Conservation (phyloP, 2,113 vertebrate species). For the Chrysemys picta region DNA sequence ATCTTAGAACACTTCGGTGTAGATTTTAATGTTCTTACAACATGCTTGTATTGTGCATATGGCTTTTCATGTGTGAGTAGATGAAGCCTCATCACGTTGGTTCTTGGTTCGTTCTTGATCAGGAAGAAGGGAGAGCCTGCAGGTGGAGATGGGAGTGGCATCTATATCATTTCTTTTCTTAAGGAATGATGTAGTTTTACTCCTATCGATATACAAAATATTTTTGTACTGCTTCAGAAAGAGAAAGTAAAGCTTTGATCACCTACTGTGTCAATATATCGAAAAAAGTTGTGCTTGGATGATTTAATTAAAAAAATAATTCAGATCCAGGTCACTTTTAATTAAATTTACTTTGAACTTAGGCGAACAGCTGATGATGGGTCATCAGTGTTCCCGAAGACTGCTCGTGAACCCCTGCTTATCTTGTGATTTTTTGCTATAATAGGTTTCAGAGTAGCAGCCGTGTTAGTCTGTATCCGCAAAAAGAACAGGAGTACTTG, state of each 20-base stretch:
- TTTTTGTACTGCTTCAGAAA: slow-evolving; percentile 5
- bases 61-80: slow-evolving; percentile 65
- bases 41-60: slow-evolving; percentile 63
- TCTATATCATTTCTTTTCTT: slow-evolving; percentile 45
- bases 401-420: not conserved
- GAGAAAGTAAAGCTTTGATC: slow-evolving; percentile 40
- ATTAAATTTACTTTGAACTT: not conserved
- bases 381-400: not conserved
- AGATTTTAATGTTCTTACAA: slow-evolving; percentile 57
- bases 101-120: slow-evolving; percentile 48
- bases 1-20: slow-evolving; percentile 60
- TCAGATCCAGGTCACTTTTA: not conserved
- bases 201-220: slow-evolving; percentile 51
- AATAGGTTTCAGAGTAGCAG: too few relatives aligned
- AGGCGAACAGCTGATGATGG: rapidly evolving
- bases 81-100: slow-evolving; percentile 58
- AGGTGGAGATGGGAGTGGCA: slow-evolving; percentile 59
- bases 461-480: too few relatives aligned
- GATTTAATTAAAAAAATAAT: slow-evolving; percentile 27
- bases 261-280: slow-evolving; percentile 22
- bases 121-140: slow-evolving; percentile 50
- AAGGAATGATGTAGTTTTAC: slow-evolving; percentile 27
- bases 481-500: too few relatives aligned
- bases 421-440: not conserved
- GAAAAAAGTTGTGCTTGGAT: slow-evolving; percentile 28